Base-by-base conservation (phyloP, 1,140 invertebrate species). In the Atta cephalotes region DNA sequence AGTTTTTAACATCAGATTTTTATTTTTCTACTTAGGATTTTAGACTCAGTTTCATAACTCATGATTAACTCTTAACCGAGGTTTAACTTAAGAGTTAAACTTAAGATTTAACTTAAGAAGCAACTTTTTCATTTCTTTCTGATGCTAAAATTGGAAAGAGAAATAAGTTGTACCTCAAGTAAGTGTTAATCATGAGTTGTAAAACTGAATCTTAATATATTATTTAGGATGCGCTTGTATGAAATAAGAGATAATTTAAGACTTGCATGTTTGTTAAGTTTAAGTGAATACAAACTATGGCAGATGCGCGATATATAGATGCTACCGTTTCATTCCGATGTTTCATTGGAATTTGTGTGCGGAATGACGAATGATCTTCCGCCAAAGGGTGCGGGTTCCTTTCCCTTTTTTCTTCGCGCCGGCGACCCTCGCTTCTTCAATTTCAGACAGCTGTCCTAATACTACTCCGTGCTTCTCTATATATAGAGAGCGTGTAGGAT, bases 381-480 rank as follows among this genome's bases (percentile, higher is more conserved):
- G 88, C 81, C 72, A 91, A 91, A 91, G 88, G 65, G 90, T 82
- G 79, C 74, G 53, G 79, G 18, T 14, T 63, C 39, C 60, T 58
- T 62, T 66, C 66, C 21, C 74, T 85, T 81, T 85, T 74, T 78
- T 60, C 65, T 51, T 60, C 28, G 58, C 70, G 18, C 25, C n/a
- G 45, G 66, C 81, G 76, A 80, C 56, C 81, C 85, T 86, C 70
- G 68, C 85, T 88, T 88, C 84, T 89, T 91, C 74, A 65, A 65
- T 84, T 68, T 84, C 85, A n/a, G 88, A 82, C 90, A 91, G 90
- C 90, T 91, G 90, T 89, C 86, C 62, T 68, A 87, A 89, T 91
- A 91, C 87, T 85, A 76, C 70, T 71, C 51, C 80, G 76, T 70
- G 56, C 90, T 80, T 77, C 79, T 86, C 80, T 91, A 91, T 91